Base-by-base conservation (phyloP, 2,797 vertebrate species). In the Siniperca undulata region DNA sequence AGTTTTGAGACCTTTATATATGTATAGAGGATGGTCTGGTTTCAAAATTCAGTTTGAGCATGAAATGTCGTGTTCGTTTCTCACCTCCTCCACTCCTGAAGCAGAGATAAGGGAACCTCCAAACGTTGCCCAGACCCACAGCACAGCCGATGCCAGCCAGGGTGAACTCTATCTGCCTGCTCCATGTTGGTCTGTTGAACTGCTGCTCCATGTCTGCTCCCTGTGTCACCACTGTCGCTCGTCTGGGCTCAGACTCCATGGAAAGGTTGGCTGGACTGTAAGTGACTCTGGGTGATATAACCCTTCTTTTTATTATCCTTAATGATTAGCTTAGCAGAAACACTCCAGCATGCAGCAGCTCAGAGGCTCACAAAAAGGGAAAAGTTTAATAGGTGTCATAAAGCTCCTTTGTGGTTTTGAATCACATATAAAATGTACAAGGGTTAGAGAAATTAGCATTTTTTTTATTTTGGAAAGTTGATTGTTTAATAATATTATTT, bases 61-160 rank as follows among this genome's bases (percentile, higher is more conserved):
- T 58, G 19, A 82, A 53, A 65, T 40, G 13, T 44, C 10, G 59
- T 48, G 3, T 27, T 58, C 2, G 24, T 70, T 76, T 65, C 94
- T 95, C 89, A 96, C 96, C 96, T 95, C 96, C 96, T 89, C 96
- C 96, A 27, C 95, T 96, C 76, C 95, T 93, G 89, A 95, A 96
- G 79, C 95, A 96, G 74, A 96, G 94, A 82, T 96, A 96, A 2
- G 96, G 96, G 81, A 96, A 96, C 84, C 96, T 93, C 96, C 96
- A 96, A 7, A 96, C 81, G 36, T 96, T 96, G 10, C 96, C 96
- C 77, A 96, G 85, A 8, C 96, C 96, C 62, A 96, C 96, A 0
- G 95, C 96, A 62, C 83, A 93, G 42, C 96, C 96, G 2, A 96
- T 96, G 52, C 93, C 94, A 3, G 96, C 96, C 89, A 96, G 80